A percentile compares a stretch with the other conserved stretches of the same genome.
Conservation (phyloP, 2,888 invertebrate genomes). For the Pocota personata region DNA sequence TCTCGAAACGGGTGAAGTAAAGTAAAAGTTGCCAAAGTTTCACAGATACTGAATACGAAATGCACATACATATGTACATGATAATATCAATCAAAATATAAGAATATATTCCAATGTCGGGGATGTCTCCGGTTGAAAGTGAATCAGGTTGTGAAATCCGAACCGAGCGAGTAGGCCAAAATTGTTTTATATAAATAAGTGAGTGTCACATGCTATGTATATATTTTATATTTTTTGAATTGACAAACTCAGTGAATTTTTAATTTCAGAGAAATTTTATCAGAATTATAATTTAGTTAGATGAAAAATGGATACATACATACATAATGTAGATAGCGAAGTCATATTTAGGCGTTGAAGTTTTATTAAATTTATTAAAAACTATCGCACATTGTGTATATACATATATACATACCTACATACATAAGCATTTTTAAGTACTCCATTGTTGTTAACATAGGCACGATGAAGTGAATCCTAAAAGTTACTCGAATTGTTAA, state of each 20-base stretch:
- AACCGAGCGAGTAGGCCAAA: constrained; percentile 19
- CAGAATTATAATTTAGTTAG: background rate
- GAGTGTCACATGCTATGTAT: constrained; percentile 2
- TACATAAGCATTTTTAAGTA: background rate
- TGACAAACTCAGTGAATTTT: background rate
- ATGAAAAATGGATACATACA: background rate
- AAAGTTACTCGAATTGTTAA: too few relatives aligned
- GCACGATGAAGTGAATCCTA: too few relatives aligned
- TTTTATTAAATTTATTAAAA: background rate
- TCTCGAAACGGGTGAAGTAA: background rate
- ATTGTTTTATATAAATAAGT: constrained; percentile 39
- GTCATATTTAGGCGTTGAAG: background rate
- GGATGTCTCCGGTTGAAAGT: constrained; percentile 22
- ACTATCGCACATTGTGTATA: background rate
- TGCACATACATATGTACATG: background rate
- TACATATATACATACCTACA: background rate
- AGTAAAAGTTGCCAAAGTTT: background rate
- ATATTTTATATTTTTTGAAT: background rate
- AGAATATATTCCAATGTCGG: constrained; percentile 29
- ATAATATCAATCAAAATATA: constrained; percentile 19
- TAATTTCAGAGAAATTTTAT: background rate
- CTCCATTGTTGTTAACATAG: background rate
- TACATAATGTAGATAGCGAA: too few relatives aligned
- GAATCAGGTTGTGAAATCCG: constrained; percentile 28
- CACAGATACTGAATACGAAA: constrained; percentile 5